Base-by-base conservation (phyloP, 2,797 vertebrate genomes). In the Balearica regulorum region DNA sequence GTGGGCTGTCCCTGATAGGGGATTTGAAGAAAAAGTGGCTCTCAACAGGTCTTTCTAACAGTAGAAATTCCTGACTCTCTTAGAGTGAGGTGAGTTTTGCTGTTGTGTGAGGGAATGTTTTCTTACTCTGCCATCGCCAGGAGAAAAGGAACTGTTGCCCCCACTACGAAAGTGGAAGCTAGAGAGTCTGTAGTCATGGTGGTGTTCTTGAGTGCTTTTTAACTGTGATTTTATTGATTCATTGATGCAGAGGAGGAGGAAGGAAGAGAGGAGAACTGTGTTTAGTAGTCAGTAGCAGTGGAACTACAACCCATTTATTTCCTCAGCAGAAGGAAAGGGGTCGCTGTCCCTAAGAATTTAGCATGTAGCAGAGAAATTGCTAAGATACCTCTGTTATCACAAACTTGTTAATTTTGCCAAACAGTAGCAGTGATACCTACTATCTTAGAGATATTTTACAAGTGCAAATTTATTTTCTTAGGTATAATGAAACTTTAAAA, bases 91-190 rank as follows among this genome's bases (percentile, higher is more conserved):
- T n/a, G 43, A 39, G 25, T 62, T 87, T 75, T 65, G 26, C 9
- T 54, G n/a, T 13, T 6, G 18, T 15, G 28, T 7, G 6, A 1
- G 22, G 25, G 18, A 19, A 5, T 16, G 5, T 69, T 83, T 39
- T 79, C 15, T 25, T 66, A n/a, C 28, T 55, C 10, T 44, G 8
- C 46, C 19, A 10, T 85, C 25, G 14, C 21, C 3, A 1, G 48
- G 25, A 82, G 28, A 76, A 29, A 16, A 43, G 19, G 17, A 29
- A 55, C 15, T 75, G 11, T 35, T 65, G 37, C 9, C 24, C 15
- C 6, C 12, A 18, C 19, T 31, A 11, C 0, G 0, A 43, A 41
- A 71, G 28, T 2, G 1, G n/a, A 76, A 80, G 26, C 14, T 66
- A 33, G 35, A 55, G 51, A 60, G 22, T 6, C 18, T 66, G 29